Evolutionary conservation across 2,113 vertebrate species (phyloP).

Genomic region (Anoura caudifer): DNA sequence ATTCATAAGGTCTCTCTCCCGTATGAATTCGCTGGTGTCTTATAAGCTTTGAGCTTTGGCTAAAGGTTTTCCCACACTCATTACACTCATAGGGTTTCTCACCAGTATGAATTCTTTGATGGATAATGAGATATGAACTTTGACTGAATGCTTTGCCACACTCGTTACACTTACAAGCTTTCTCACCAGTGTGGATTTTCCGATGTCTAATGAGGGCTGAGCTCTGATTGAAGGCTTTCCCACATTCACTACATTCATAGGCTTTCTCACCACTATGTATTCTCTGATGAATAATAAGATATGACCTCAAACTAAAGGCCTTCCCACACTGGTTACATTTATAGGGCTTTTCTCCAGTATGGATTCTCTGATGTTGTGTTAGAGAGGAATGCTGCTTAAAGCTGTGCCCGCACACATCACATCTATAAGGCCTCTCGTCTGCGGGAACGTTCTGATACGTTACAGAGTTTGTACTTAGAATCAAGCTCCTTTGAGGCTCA

Average conservation of each 20-base stretch:
- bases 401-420: constrained; percentile 74
- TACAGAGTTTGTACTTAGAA: constrained; percentile 72
- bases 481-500: constrained; percentile 34
- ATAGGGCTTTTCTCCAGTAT: constrained; percentile 84
- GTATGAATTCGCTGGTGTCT: constrained; percentile 77
- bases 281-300: constrained; percentile 78
- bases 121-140: constrained; percentile 77
- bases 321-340: constrained; percentile 82
- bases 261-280: constrained; percentile 81
- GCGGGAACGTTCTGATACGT: constrained; percentile 79
- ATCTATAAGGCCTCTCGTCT: constrained; percentile 76
- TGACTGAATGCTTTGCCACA: constrained; percentile 80
- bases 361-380: constrained; percentile 76
- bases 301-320: constrained; percentile 84
- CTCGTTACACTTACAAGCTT: constrained; percentile 77
- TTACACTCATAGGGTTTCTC: constrained; percentile 78
- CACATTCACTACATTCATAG: constrained; percentile 77
- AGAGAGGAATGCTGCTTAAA: constrained; percentile 78
- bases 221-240: constrained; percentile 77
- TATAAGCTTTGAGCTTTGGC: constrained; percentile 72
- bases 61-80: constrained; percentile 78
- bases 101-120: constrained; percentile 77
- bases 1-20: constrained; percentile 75
- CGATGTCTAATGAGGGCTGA: constrained; percentile 78
- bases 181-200: constrained; percentile 79